A percentile compares a stretch with the other conserved stretches of the same genome.
Conservation (phyloP, 2,797 vertebrate genomes). For the Halcyon leucocephala region DNA sequence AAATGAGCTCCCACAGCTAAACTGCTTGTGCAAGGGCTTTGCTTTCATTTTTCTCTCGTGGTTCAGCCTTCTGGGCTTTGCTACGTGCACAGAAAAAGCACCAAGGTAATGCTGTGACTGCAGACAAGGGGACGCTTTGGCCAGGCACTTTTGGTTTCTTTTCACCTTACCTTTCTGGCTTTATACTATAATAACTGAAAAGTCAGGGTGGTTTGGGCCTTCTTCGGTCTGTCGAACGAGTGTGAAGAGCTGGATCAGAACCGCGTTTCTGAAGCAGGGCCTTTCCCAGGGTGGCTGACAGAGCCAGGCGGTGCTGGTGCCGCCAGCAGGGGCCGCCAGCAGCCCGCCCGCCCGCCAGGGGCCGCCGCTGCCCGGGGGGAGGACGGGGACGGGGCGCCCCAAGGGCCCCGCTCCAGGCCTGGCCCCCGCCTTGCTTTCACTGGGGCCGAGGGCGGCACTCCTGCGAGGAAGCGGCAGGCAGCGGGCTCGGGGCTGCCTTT, state of each 20-base stretch:
- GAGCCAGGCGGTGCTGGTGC: no score
- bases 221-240: background rate
- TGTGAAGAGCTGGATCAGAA: background rate
- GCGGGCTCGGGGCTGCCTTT: background rate
- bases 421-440: background rate
- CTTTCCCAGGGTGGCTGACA: no score
- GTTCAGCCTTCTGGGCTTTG: background rate
- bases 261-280: background rate
- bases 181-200: no score
- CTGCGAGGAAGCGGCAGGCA: background rate
- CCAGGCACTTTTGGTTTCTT: background rate
- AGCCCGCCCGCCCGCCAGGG: background rate
- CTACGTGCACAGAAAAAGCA: accelerated
- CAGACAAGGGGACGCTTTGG: no score
- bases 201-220: accelerated
- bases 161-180: background rate
- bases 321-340: background rate
- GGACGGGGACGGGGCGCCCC: no score
- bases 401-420: no score
- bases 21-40: background rate
- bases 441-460: background rate
- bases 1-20: accelerated
- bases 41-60: accelerated
- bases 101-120: background rate
- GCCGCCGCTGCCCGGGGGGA: background rate